A percentile compares a stretch with the other conserved stretches of the same genome.
Evolutionary conservation across 2,113 vertebrate species (phyloP).

Genomic region (Cervus canadensis): DNA sequence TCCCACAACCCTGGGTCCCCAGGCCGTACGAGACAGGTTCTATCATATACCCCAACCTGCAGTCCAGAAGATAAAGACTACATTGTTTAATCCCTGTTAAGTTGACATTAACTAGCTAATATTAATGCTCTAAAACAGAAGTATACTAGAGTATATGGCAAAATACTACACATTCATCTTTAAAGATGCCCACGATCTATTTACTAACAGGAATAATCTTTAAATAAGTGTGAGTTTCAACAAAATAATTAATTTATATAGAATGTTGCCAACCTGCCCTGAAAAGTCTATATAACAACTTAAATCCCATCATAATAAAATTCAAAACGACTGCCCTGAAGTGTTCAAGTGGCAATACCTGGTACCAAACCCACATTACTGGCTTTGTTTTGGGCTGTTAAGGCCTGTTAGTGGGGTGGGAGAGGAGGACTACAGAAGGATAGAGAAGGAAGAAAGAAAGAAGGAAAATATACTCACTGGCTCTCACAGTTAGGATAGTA

Average conservation of each 20-base stretch:
- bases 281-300: not conserved
- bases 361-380: not conserved
- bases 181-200: not conserved
- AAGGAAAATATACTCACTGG: not conserved
- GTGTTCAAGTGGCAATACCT: rapidly evolving
- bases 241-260: not conserved
- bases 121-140: not conserved
- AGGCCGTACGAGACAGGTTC: not conserved
- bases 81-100: not conserved
- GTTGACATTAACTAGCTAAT: not conserved
- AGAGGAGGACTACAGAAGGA: too few relatives aligned
- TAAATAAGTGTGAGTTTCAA: not conserved
- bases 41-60: not conserved
- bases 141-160: not conserved
- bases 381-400: not conserved
- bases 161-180: not conserved
- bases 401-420: not conserved
- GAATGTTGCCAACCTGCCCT: not conserved
- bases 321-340: not conserved
- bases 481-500: not conserved
- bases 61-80: not conserved
- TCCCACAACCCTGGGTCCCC: not conserved
- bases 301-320: not conserved
- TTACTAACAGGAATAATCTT: not conserved
- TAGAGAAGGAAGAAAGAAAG: not conserved